phyloP scores from a whole-genome alignment of 2,113 vertebrate genomes.

The Abramis brama region DNA sequence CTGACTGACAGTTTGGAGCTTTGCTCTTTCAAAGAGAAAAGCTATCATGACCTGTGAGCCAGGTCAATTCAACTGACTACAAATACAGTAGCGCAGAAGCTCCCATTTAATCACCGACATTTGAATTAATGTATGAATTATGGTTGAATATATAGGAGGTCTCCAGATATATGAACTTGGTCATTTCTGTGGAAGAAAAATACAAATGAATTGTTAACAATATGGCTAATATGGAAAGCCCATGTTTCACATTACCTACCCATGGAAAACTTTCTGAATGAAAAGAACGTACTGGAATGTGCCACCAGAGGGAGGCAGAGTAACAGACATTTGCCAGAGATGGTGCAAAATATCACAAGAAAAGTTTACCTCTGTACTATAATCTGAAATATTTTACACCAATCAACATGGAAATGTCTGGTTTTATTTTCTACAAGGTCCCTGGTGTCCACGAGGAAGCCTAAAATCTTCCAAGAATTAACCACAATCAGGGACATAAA shows the following conservation, averaged over 20 bases:
- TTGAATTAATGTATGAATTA: neutral
- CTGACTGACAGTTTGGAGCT: conserved; percentile 48
- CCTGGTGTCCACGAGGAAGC: neutral
- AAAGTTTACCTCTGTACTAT: neutral
- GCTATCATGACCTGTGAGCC: conserved; percentile 36
- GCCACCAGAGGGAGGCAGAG: conserved; percentile 54
- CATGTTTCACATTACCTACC: neutral
- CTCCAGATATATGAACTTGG: neutral
- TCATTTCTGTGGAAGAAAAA: neutral
- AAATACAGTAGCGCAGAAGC: conserved; percentile 19
- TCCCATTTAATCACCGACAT: neutral
- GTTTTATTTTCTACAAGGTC: neutral
- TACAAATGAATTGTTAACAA: neutral
- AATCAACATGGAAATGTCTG: neutral
- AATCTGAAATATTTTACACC: neutral
- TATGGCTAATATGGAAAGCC: neutral
- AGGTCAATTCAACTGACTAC: conserved; percentile 45
- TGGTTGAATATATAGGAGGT: neutral
- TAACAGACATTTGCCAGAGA: neutral
- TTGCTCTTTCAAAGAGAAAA: conserved; percentile 47
- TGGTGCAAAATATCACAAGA: neutral
- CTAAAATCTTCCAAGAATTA: neutral
- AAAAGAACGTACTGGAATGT: neutral
- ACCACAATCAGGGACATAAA: neutral
- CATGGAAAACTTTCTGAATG: neutral